Base-by-base conservation (phyloP, 2,888 invertebrate genomes). In the Chalcis sispes region DNA sequence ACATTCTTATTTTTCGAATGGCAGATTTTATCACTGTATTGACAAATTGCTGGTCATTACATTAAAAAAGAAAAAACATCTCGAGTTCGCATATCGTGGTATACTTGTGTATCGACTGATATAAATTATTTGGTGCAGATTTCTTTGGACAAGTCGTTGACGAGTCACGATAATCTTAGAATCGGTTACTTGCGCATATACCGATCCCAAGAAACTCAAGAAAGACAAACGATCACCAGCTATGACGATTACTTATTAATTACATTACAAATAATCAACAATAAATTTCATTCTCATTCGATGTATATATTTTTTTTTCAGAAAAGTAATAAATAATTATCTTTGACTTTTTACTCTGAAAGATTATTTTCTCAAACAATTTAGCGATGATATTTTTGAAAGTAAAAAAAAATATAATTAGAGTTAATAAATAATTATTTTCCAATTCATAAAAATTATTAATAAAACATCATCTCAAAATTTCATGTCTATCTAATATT, bases 121-220 rank as follows among this genome's bases (percentile, higher is more conserved):
- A 69, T 58, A 29, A 42, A 69, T 83, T 81, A 82, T 82, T 81
- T 84, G 82, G 80, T 79, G 79, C 82, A 75, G 81, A 78, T 82
- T 81, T 82, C 81, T 82, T 81, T 83, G 81, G 82, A 77, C 77
- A 74, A 79, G 64, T 79, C 72, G 59, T 78, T 13, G 8, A 62
- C 5, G 58, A 50, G 27, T 20, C 29, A 64, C 23, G 40, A 40
- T 5, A 27, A 61, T 8, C 27, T 50, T 10, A n/a, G 23, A 2
- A 65, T 48, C 27, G 23, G 7, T 58, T 36, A 13, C 2, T 13
- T n/a, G n/a, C n/a, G n/a, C n/a, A 15, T 46, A 3, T 56, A 40
- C 29, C 23, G 59, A 66, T 67, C 25, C 1, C 3, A 27, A 58
- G 8, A 5, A 42, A 10, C 29, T 46, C 25, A 54, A 46, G 13